Evolutionary conservation across 2,113 vertebrate genomes (phyloP).

Genomic region (Apaloderma vittatum): DNA sequence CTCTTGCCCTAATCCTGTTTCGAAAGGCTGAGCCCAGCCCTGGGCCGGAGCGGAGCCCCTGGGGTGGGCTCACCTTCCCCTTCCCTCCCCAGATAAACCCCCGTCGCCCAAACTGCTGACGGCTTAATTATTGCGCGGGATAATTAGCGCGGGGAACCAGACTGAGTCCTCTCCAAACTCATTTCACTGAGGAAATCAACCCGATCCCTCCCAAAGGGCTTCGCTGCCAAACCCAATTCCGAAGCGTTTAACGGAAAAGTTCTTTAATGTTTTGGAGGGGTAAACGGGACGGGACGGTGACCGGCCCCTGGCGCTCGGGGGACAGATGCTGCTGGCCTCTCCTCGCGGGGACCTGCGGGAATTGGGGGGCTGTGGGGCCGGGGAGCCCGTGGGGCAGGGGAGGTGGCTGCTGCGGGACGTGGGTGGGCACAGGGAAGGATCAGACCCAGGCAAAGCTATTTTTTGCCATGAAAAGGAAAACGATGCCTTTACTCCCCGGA

Average conservation of each 20-base stretch:
- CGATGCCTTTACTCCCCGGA: constrained; percentile 20
- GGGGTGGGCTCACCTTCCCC: constrained; percentile 51
- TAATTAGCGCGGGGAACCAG: constrained; percentile 66
- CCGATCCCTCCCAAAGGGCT: constrained; percentile 70
- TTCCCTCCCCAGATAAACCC: constrained; percentile 31
- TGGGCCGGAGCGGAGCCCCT: constrained; percentile 1
- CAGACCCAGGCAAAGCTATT: constrained; percentile 19
- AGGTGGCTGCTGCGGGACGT: background rate
- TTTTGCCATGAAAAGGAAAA: constrained; percentile 46
- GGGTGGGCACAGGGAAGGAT: constrained; percentile 4
- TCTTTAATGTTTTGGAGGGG: constrained; percentile 34
- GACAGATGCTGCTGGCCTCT: background rate
- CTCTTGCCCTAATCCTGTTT: constrained; percentile 60
- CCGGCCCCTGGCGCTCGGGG: background rate
- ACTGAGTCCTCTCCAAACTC: constrained; percentile 65
- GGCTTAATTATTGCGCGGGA: constrained; percentile 64
- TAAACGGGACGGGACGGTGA: background rate
- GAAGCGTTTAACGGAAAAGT: constrained; percentile 40
- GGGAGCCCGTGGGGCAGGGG: background rate
- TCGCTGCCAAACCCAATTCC: constrained; percentile 69
- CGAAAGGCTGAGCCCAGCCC: constrained; percentile 37
- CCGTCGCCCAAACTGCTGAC: constrained; percentile 46
- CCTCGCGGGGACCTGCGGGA: no score
- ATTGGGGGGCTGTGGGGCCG: background rate
- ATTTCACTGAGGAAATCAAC: constrained; percentile 72